Base-by-base conservation (phyloP, 2,888 invertebrate genomes). In the Synergus japonicus region DNA sequence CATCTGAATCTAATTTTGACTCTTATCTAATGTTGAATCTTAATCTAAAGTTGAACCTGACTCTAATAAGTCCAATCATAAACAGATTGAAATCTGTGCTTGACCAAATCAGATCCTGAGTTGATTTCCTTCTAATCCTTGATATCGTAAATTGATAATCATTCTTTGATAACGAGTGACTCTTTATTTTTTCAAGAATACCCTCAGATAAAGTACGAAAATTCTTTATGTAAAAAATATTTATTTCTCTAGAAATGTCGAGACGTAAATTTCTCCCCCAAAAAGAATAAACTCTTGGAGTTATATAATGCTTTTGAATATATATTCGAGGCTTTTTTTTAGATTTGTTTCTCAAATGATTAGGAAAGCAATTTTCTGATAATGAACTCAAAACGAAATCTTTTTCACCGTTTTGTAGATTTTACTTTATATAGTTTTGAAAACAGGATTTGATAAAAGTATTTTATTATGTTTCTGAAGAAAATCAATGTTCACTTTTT, bases 151-250 rank as follows among this genome's bases (percentile, higher is more conserved):
- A 2, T 5, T 54, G 37, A 37, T 22, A 2, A 12, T 29, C 13
- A 29, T 29, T 60, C 1, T 60, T 15, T 44, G 44, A 66, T 43
- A 46, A 46, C 22, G 7, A 46, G 22, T 67, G 2, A 67, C 10
- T 29, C 54, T 54, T 22, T 46, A 67, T 29, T 46, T 37, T 73
- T 37, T 37, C 9, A n/a, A 54, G n/a, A 18, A n/a, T n/a, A 2
- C 15, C 29, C 49, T 73, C n/a, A 49, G 49, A 73, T 73, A 73
- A 54, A 73, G n/a, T 15, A 54, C 29, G 69, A 73, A 37, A 73
- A 73, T 73, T 49, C 54, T 73, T 73, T 29, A 73, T 37, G 37
- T 49, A 54, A 22, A 22, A 1, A 22, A 22, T 22, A 22, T 22
- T 22, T 22, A 22, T 22, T n/a, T 46, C 67, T 49, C 46, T 69